Conservation (phyloP, 2,797 vertebrate species). For the Enteromius fasciolatus region DNA sequence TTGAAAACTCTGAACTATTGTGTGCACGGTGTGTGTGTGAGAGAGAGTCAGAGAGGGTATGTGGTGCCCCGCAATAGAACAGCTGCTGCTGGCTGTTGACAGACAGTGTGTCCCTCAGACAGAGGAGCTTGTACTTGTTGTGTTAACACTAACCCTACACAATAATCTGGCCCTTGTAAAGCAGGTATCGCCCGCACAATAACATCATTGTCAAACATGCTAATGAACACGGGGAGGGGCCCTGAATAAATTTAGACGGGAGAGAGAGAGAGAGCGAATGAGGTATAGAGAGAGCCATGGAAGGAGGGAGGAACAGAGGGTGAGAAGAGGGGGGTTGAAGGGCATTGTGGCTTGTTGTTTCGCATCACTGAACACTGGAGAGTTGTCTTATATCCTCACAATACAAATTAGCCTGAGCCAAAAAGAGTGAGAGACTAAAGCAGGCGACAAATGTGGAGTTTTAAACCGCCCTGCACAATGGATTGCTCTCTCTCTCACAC, state of each 20-base stretch:
- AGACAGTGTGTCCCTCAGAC: slow-evolving; percentile 83
- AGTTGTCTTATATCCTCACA: slow-evolving; percentile 89
- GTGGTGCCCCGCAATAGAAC: slow-evolving; percentile 51
- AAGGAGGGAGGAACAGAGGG: slow-evolving; percentile 31
- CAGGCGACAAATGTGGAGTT: slow-evolving; percentile 88
- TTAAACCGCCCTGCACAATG: slow-evolving; percentile 88
- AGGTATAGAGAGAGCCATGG: slow-evolving; percentile 52
- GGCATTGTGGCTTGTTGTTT: slow-evolving; percentile 78
- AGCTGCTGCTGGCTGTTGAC: slow-evolving; percentile 83
- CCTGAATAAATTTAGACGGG: slow-evolving; percentile 78
- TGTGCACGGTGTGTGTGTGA: slow-evolving; percentile 74
- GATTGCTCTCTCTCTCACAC: slow-evolving; percentile 59
- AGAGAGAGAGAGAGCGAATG: slow-evolving; percentile 72
- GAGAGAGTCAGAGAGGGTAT: slow-evolving; percentile 17
- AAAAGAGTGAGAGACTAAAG: slow-evolving; percentile 64
- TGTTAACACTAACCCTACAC: slow-evolving; percentile 84
- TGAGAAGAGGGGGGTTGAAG: slow-evolving; percentile 54
- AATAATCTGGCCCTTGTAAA: slow-evolving; percentile 91
- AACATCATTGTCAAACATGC: slow-evolving; percentile 85
- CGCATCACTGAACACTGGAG: slow-evolving; percentile 84
- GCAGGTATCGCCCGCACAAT: slow-evolving; percentile 88
- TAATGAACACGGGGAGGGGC: slow-evolving; percentile 83
- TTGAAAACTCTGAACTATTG: slow-evolving; percentile 72
- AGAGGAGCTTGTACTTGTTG: slow-evolving; percentile 83
- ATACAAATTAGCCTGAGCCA: slow-evolving; percentile 88